Conservation (phyloP, 2,113 vertebrate species). For the Halcyon malimbica region DNA sequence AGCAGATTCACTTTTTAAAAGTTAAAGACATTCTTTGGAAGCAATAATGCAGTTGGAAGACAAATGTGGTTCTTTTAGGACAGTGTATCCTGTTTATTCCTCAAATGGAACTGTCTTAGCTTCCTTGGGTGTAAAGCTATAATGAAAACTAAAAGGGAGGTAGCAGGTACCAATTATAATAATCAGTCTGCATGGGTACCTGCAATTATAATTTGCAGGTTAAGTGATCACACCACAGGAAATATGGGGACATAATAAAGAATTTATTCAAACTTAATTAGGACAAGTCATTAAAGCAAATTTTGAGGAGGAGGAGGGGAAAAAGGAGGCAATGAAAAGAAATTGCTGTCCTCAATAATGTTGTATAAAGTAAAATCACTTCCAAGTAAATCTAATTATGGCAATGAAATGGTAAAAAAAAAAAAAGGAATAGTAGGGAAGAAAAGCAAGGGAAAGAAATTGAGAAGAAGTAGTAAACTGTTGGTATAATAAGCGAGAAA, state of each 20-base stretch:
- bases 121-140: neutral
- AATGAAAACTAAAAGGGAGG: neutral
- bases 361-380: neutral
- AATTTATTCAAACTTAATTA: constrained; percentile 34
- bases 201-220: constrained; percentile 28
- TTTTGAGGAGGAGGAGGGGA: neutral
- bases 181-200: neutral
- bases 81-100: neutral
- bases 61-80: neutral
- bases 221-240: neutral
- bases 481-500: neutral
- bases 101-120: neutral
- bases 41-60: neutral
- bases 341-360: neutral
- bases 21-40: neutral
- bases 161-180: neutral
- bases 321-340: constrained; percentile 8
- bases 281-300: constrained; percentile 12
- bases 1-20: neutral
- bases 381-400: neutral
- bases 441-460: neutral
- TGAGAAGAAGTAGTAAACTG: neutral
- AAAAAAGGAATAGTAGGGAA: neutral
- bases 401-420: neutral
- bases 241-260: neutral